phyloP scores from a whole-genome alignment of 2,113 vertebrate genomes.

The Tautogolabrus adspersus region DNA sequence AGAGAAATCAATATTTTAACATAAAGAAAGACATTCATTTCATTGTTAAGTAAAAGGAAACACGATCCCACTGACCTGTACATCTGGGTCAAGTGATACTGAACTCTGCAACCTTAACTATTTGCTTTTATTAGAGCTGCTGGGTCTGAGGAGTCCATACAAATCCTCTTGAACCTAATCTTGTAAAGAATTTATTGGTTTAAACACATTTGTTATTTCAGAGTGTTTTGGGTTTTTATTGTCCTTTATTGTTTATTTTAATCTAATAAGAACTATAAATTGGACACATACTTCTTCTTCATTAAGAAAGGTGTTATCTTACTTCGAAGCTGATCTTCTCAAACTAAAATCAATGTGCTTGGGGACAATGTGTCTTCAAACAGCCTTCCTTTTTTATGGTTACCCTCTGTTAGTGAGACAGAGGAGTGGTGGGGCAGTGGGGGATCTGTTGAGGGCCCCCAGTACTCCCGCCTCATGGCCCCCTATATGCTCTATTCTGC shows the following conservation, averaged over 20 bases:
- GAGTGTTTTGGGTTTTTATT: conserved; percentile 13
- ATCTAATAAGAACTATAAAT: neutral
- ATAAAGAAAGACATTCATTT: neutral
- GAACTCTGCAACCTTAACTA: conserved; percentile 37
- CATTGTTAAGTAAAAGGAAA: neutral
- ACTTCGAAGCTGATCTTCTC: neutral
- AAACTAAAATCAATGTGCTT: neutral
- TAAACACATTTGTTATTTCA: conserved; percentile 59
- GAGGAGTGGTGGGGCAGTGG: conserved; percentile 2
- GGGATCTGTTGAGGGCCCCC: conserved; percentile 37
- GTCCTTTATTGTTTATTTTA: conserved; percentile 12
- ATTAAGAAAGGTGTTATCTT: neutral
- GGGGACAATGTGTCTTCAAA: neutral
- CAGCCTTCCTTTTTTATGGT: conserved; percentile 19
- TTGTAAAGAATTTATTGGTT: conserved; percentile 68
- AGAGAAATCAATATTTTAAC: too few relatives aligned
- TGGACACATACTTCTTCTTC: neutral
- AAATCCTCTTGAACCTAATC: conserved; percentile 79
- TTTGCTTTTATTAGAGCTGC: conserved; percentile 55
- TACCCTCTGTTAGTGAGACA: conserved; percentile 8
- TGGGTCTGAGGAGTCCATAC: conserved; percentile 32
- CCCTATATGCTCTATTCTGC: conserved; percentile 55
- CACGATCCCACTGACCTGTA: neutral
- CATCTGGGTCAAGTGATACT: conserved; percentile 34
- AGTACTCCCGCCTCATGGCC: conserved; percentile 26